Evolutionary conservation across 2,888 invertebrate species (phyloP).

Genomic region (Drosophila acutilabella): DNA sequence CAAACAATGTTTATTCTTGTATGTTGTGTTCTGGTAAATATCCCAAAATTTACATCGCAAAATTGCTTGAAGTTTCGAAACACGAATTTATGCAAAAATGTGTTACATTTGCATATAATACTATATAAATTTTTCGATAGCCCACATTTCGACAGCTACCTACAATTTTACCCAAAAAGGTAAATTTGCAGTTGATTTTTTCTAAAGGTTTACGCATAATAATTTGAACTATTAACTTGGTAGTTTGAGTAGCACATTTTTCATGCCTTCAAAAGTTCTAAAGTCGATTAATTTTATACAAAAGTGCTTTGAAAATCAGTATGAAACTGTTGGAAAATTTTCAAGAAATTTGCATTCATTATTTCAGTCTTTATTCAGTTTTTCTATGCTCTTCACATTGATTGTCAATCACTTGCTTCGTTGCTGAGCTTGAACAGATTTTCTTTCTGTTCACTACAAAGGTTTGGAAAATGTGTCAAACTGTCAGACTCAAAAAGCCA

Average conservation of each 20-base stretch:
- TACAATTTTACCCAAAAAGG: conserved; percentile 9
- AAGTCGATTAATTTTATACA: too few species aligned
- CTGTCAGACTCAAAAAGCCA: conserved; percentile 9
- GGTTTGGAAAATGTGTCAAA: conserved; percentile 1
- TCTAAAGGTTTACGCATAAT: too few species aligned
- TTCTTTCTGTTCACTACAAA: background rate
- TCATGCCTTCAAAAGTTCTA: too few species aligned
- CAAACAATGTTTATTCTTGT: conserved; percentile 15
- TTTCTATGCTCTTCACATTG: background rate
- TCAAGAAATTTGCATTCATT: too few species aligned
- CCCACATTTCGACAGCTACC: conserved; percentile 35
- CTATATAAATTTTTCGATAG: conserved; percentile 17
- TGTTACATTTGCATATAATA: conserved; percentile 47
- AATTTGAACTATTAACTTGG: too few species aligned
- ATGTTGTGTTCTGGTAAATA: conserved; percentile 13
- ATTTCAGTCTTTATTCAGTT: background rate
- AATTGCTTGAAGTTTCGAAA: conserved; percentile 50
- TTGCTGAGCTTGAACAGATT: background rate
- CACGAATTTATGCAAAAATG: conserved; percentile 48
- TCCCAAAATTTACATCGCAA: conserved; percentile 64
- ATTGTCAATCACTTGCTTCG: background rate
- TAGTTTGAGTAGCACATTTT: too few species aligned
- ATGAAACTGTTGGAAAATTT: too few species aligned
- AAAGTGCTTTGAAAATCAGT: too few species aligned
- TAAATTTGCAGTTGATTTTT: too few species aligned